Base-by-base conservation (phyloP, 1,140 invertebrate genomes). In the Babylonia areolata region DNA sequence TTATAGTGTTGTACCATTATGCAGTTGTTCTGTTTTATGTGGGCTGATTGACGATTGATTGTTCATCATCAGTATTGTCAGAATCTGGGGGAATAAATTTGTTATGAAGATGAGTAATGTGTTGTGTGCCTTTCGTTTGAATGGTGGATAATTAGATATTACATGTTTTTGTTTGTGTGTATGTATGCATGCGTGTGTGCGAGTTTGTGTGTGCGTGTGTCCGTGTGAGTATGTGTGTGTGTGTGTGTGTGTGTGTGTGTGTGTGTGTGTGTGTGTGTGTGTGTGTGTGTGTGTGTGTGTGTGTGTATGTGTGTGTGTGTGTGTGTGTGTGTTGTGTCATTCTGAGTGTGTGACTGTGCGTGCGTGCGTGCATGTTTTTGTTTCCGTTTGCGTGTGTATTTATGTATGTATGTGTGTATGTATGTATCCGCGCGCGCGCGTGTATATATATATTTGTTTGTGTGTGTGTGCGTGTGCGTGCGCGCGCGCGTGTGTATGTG, bases 391-490 rank as follows among this genome's bases (percentile, higher is more conserved):
- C 28, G 58, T 69, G 58, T 69, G 58, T 69, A 23, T 6, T 12
- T 28, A 23, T 6, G 58, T 6, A 3, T 69, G 58, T 69, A 23
- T 6, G 58, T 69, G 58, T 6, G 58, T 69, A 23, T 6, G 58
- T 69, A 23, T 6, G 58, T 69, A 23, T 6, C 0, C 28, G 58
- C 2, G 58, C 28, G 58, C 28, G 58, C 28, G 58, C 28, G 58
- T 69, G 58, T 69, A 23, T 64, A 23, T 64, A 23, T 64, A 23
- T 64, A 23, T 64, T 12, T 69, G 58, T 69, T 12, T 69, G 58
- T 69, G 58, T 69, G 58, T 69, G 58, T 69, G 58, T 69, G 58
- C 23, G 58, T 69, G 58, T 31, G 58, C 28, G 58, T 69, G 58
- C 2, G 5, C 6, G 58, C 28, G 2, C 6, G 58, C 28, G 58